Conservation (phyloP, 2,113 vertebrate genomes). For the Climacteris rufus region DNA sequence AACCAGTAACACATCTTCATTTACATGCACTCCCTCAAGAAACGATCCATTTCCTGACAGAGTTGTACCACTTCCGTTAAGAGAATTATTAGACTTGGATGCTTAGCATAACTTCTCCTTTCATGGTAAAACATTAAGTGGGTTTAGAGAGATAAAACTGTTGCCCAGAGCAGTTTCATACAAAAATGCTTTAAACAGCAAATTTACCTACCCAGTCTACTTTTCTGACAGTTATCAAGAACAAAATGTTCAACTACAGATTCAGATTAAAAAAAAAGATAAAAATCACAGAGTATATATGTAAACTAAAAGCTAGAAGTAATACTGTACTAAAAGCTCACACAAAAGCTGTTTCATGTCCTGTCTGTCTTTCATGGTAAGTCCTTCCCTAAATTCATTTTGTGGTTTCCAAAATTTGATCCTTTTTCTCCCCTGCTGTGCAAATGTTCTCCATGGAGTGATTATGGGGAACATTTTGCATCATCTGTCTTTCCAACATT, state of each 20-base stretch:
- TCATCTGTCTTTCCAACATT: neutral
- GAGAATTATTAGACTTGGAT: slow-evolving; percentile 22
- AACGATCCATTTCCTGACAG: slow-evolving; percentile 38
- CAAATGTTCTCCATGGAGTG: neutral
- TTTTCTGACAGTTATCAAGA: neutral
- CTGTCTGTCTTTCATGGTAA: neutral
- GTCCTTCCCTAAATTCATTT: neutral
- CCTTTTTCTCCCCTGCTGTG: neutral
- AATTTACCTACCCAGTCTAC: neutral
- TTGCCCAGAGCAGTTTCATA: neutral
- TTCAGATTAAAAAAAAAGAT: neutral
- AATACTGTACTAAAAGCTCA: neutral
- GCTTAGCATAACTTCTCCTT: slow-evolving; percentile 56
- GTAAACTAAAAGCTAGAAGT: neutral
- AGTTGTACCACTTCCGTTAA: slow-evolving; percentile 14
- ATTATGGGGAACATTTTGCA: neutral
- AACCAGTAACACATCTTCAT: neutral
- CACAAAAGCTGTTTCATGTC: neutral
- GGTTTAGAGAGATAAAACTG: slow-evolving; percentile 36
- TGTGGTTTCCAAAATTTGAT: neutral
- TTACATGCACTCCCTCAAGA: neutral
- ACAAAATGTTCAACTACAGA: neutral
- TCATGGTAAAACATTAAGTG: slow-evolving; percentile 22
- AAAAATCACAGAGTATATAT: neutral
- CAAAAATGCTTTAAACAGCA: neutral